Conservation (phyloP, 1,140 invertebrate genomes). For the Macrostomum lignano region DNA sequence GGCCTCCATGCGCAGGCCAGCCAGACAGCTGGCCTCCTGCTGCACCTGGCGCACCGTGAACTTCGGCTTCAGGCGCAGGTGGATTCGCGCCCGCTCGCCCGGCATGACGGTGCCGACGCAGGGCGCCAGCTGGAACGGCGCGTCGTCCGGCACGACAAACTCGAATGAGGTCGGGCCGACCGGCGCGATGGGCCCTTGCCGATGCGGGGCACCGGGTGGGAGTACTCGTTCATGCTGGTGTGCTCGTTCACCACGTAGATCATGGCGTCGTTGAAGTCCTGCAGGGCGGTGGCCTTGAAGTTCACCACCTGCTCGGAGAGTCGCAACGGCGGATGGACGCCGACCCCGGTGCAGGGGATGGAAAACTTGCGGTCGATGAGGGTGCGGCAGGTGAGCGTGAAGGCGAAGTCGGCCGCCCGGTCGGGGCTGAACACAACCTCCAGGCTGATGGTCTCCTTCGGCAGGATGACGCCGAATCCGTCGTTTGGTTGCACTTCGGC, state of each 20-base stretch:
- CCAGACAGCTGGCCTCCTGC: too few species aligned
- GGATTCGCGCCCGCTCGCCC: too few species aligned
- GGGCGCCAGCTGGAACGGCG: conserved; percentile 20
- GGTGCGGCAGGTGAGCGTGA: conserved; percentile 21
- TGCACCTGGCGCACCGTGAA: too few species aligned
- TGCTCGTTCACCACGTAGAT: conserved; percentile 22
- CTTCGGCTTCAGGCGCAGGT: too few species aligned
- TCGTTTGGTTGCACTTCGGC: conserved; percentile 27
- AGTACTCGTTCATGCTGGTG: conserved; percentile 19
- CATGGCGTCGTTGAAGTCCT: conserved; percentile 15
- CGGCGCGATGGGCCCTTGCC: conserved; percentile 19
- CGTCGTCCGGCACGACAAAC: conserved; percentile 19
- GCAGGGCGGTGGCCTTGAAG: conserved; percentile 19
- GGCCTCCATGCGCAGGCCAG: too few species aligned
- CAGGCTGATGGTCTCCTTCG: conserved; percentile 20
- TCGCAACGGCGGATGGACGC: conserved; percentile 22
- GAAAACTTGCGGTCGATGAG: conserved; percentile 26
- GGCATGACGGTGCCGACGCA: conserved; percentile 25
- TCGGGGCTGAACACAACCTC: conserved; percentile 25
- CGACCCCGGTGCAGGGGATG: conserved; percentile 21
- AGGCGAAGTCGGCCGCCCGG: conserved; percentile 21
- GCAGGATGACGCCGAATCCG: conserved; percentile 26
- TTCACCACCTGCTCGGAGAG: conserved; percentile 23
- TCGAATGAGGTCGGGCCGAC: conserved; percentile 27
- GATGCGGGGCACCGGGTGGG: conserved; percentile 23